A percentile compares a stretch with the other conserved stretches of the same genome.
Conservation (phyloP, 2,888 invertebrate genomes). For the Drosophila longiperda region DNA sequence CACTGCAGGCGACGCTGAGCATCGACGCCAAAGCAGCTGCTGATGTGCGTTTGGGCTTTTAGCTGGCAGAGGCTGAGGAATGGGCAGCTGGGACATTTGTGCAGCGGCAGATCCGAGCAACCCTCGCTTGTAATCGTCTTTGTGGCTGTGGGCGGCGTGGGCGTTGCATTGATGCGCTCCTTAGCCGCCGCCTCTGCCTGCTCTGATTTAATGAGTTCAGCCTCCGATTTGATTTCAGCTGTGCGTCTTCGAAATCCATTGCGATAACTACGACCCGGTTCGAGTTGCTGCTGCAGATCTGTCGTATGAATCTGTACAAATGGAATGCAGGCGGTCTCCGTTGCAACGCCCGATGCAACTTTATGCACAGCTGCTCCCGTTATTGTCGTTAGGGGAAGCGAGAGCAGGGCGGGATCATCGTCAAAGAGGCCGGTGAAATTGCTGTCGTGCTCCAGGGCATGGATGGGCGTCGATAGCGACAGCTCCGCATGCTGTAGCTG, state of each 20-base stretch:
- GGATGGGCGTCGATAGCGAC: conserved; percentile 71
- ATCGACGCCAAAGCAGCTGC: conserved; percentile 58
- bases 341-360: neutral
- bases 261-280: conserved; percentile 77
- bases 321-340: conserved; percentile 61
- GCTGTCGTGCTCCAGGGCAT: conserved; percentile 62
- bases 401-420: conserved; percentile 57
- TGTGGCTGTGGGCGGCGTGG: conserved; percentile 73
- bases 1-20: conserved; percentile 86
- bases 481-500: conserved; percentile 52
- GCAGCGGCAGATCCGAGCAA: conserved; percentile 33
- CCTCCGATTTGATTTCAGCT: conserved; percentile 83
- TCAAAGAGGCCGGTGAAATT: conserved; percentile 65
- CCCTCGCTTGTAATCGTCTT: conserved; percentile 26
- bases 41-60: conserved; percentile 54
- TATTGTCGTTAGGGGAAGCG: conserved; percentile 23
- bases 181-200: conserved; percentile 73
- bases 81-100: conserved; percentile 81
- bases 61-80: conserved; percentile 77
- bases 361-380: conserved; percentile 29
- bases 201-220: conserved; percentile 84
- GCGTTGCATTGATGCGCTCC: conserved; percentile 78
- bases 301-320: conserved; percentile 84
- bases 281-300: conserved; percentile 75
- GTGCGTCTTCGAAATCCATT: conserved; percentile 80